Evolutionary conservation across 2,113 vertebrate species (phyloP), one percentile per base, ranked within the genome.

Genomic region (Ovis canadensis): DNA sequence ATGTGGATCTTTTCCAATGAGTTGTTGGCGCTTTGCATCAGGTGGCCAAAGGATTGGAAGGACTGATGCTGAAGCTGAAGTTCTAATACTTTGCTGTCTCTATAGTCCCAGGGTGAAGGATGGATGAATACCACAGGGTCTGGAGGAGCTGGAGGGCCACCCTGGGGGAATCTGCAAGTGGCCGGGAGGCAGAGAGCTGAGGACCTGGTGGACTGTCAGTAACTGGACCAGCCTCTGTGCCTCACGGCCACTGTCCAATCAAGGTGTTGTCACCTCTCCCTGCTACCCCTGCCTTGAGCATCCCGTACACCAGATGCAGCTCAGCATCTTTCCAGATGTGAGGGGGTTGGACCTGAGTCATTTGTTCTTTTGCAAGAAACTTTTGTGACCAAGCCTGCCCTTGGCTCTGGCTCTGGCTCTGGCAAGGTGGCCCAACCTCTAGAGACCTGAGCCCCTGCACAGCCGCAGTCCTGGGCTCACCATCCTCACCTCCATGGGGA

Each of bases 81-180:
- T 43, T 77, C 40, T 23, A 43, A 13, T 43, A 43, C 21, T 7
- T 43, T 27, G 71, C 36, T 8, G 5, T 13, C 14, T 43, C 55
- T 27, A 50, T 10, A 14, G 54, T 71, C 23, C 54, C 2, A 6
- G n/a, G 27, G 3, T 43, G 40, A 81, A 43, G 62, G 78, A 8
- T 0, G 17, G 33, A 13, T 2, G 55, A 27, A 11, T 23, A 12
- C 3, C 25, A 0, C 64, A 36, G 59, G 71, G 8, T 29, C 23
- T 33, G 23, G 21, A 48, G n/a, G 33, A 17, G 23, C 83, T 10
- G 48, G 36, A 19, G 27, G 60, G 14, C 8, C 13, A 8, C 62
- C 23, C 60, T 13, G 1, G 3, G 3, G 52, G 33, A 33, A 23
- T 7, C 36, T 31, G 23, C 6, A 9, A 43, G 78, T 40, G 19